Evolutionary conservation across 2,797 vertebrate genomes (phyloP), one percentile per base, ranked within the genome.

Genomic region (Chelonia mydas): DNA sequence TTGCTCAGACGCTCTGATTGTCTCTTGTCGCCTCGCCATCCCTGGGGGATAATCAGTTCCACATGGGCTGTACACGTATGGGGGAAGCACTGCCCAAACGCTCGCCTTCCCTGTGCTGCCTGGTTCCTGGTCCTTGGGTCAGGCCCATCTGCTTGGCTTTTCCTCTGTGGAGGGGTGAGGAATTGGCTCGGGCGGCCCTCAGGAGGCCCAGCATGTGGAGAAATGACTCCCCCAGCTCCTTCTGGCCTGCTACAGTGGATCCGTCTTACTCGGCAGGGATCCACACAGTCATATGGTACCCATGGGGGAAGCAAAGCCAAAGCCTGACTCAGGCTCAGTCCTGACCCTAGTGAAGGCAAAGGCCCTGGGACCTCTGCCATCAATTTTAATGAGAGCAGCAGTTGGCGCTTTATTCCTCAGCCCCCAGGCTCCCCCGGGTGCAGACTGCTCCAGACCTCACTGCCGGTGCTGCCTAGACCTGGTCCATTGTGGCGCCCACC

Each of bases 71-170:
- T 45, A 55, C 50, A 28, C 84, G 23, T 45, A 50, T 77, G 65
- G 31, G 86, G 17, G 45, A 47, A 76, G 41, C 74, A 5, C 49
- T 54, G 50, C 61, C 74, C 57, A 1, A 1, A 50, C 0, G 2
- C 51, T 47, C 1, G 61, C 65, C 45, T 59, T 94, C 80, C 85
- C 54, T 1, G 37, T 78, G 55, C 45, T 92, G 87, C 91, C 91
- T 86, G 83, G 31, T 79, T 82, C 61, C 54, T 49, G 16, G 57
- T 11, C 78, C 80, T 86, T 92, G 0, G 0, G 77, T 74, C 47
- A 57, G 47, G 85, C 27, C 6, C 72, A 55, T 53, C 86, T 33
- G 28, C 0, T 2, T 84, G 55, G 55, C 61, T 81, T 53, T 54
- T 81, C 27, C 57, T 87, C 50, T 53, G 37, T 47, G 11, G 1